phyloP scores from a whole-genome alignment of 2,888 invertebrate genomes.

The Blera fallax region DNA sequence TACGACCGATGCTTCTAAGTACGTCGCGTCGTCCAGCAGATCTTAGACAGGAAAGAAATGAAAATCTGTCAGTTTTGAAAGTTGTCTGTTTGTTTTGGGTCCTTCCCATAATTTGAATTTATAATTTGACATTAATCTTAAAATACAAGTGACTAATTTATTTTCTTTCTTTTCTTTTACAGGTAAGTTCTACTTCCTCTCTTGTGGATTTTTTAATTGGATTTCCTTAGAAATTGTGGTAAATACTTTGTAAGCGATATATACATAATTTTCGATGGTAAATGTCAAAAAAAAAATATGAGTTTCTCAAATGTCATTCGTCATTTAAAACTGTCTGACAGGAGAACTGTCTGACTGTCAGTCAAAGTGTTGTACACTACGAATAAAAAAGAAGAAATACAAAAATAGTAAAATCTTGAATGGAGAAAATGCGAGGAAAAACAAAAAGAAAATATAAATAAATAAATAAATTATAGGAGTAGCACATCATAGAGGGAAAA shows the following conservation, averaged over 20 bases:
- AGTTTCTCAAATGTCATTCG: slow-evolving; percentile 32
- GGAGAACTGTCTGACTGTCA: slow-evolving; percentile 49
- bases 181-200: slow-evolving; percentile 47
- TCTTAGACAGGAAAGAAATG: slow-evolving; percentile 7
- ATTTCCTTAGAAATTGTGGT: background rate
- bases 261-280: background rate
- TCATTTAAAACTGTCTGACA: slow-evolving; percentile 24
- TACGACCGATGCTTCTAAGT: background rate
- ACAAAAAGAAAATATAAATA: slow-evolving; percentile 2
- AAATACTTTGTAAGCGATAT: slow-evolving; percentile 29
- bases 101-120: slow-evolving; percentile 28
- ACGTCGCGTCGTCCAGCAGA: background rate
- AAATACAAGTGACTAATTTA: slow-evolving; percentile 36
- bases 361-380: background rate
- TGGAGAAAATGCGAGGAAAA: background rate
- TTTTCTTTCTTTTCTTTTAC: slow-evolving; percentile 25
- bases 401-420: background rate
- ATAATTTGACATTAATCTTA: slow-evolving; percentile 11
- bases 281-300: slow-evolving; percentile 14
- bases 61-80: slow-evolving; percentile 22
- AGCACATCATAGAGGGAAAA: background rate
- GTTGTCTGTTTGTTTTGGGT: slow-evolving; percentile 28
- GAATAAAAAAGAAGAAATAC: background rate
- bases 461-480: background rate
- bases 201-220: slow-evolving; percentile 36